Base-by-base conservation (phyloP, 2,797 vertebrate genomes). In the Loris lydekkerianus region DNA sequence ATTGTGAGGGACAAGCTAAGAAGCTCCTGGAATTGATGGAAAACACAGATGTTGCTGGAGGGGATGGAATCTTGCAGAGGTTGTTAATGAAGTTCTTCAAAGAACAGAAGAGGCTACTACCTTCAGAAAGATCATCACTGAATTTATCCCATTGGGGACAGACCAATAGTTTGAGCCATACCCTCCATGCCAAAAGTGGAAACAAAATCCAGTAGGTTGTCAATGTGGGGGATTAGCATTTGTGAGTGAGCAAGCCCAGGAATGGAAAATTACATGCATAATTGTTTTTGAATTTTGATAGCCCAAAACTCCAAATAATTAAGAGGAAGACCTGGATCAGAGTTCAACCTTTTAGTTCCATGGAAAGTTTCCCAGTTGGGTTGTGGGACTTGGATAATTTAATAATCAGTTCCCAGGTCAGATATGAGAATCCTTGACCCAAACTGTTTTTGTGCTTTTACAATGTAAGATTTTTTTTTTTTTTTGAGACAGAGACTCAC, bases 81-180 rank as follows among this genome's bases (percentile, higher is more conserved):
- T 43, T 43, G 43, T 43, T 43, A 43, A 43, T 43, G 7, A 43
- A 43, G 43, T 43, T 43, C 43, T 43, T 43, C 43, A 43, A 43
- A 43, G 43, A 43, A 43, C 43, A 43, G 43, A 43, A 43, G 43
- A 43, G 43, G 43, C 43, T 43, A 43, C 98, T 53, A 93, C 95
- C 82, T 99, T 99, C 98, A 99, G 99, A 98, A 99, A 99, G 97
- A 99, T 98, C 94, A 99, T 99, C 10, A 99, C 99, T 96, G 99
- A 99, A 97, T 99, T 99, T 97, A 99, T 99, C 98, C 99, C 99
- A 25, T 98, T 99, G 97, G 99, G 99, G 43, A n/a, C 98, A 99
- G 73, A 99, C 98, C 96, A 99, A 99, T 97, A 99, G 99, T 43
- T 97, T 34, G 93, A 99, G 99, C 96, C 98, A 98, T 60, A 99